Evolutionary conservation across 2,113 vertebrate genomes (phyloP).

Genomic region (Mesocricetus auratus): DNA sequence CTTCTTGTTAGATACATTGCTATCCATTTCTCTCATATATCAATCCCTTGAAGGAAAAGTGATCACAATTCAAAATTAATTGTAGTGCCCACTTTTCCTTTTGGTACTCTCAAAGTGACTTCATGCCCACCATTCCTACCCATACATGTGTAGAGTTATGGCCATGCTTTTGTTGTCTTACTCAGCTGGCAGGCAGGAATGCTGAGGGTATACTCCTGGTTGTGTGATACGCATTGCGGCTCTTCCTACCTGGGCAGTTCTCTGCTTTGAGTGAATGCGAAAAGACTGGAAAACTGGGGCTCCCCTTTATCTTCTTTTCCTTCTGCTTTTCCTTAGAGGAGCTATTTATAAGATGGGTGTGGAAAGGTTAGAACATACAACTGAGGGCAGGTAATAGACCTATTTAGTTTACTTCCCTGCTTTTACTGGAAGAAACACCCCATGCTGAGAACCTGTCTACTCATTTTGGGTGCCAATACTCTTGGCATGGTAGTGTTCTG

Average conservation of each 20-base stretch:
- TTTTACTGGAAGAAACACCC: neutral
- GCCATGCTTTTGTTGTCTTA: neutral
- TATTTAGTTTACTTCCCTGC: neutral
- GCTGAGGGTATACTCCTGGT: neutral
- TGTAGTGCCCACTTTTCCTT: neutral
- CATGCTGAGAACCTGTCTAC: accelerated
- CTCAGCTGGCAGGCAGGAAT: accelerated
- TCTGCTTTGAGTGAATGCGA: neutral
- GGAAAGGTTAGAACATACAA: neutral
- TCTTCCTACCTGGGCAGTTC: neutral
- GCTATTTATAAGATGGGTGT: neutral
- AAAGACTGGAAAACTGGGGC: neutral
- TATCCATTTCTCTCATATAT: neutral
- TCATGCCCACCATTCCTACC: neutral
- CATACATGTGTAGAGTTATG: neutral
- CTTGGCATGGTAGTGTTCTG: neutral
- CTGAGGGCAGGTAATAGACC: neutral
- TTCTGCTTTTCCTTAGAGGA: neutral
- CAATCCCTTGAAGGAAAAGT: neutral
- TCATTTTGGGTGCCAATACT: accelerated
- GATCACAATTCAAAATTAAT: neutral
- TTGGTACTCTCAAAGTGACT: neutral
- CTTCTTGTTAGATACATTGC: neutral
- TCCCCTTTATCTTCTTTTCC: neutral
- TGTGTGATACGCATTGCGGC: accelerated